Percentiles rank a stretch among this genome's conserved stretches.
Conservation (phyloP, 2,888 invertebrate species). For the Eupithecia insigniata region DNA sequence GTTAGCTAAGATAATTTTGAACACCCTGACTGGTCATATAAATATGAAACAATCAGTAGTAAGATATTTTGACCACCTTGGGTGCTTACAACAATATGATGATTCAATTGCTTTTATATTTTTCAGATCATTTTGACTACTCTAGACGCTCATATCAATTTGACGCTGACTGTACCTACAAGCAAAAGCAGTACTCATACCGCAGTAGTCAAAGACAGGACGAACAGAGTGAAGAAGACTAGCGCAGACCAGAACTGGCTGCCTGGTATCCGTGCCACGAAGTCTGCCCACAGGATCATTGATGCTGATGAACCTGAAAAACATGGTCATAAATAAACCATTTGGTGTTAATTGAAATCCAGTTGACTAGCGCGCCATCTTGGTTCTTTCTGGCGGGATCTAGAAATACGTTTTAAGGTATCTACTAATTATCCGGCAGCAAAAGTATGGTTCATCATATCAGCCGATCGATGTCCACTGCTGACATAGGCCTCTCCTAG, state of each 20-base stretch:
- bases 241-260: slow-evolving; percentile 78
- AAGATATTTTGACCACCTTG: too few relatives aligned
- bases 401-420: not conserved
- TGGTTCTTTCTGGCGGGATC: not conserved
- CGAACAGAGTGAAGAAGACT: slow-evolving; percentile 72
- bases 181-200: slow-evolving; percentile 56
- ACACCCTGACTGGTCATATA: too few relatives aligned
- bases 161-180: too few relatives aligned
- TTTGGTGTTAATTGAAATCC: not conserved
- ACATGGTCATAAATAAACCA: too few relatives aligned
- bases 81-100: too few relatives aligned
- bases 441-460: not conserved
- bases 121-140: too few relatives aligned
- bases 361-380: not conserved
- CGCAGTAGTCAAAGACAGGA: slow-evolving; percentile 67
- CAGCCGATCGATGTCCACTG: too few relatives aligned
- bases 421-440: not conserved
- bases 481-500: too few relatives aligned
- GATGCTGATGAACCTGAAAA: slow-evolving; percentile 68
- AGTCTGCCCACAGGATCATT: slow-evolving; percentile 75
- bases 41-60: too few relatives aligned
- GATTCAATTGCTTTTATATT: too few relatives aligned
- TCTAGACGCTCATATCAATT: too few relatives aligned
- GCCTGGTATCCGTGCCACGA: slow-evolving; percentile 70
- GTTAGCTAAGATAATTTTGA: too few relatives aligned